Percentiles rank a stretch among this genome's conserved stretches.
Evolutionary conservation across 2,888 invertebrate genomes (phyloP).

Genomic region (Eudasyphora cyanicolor): DNA sequence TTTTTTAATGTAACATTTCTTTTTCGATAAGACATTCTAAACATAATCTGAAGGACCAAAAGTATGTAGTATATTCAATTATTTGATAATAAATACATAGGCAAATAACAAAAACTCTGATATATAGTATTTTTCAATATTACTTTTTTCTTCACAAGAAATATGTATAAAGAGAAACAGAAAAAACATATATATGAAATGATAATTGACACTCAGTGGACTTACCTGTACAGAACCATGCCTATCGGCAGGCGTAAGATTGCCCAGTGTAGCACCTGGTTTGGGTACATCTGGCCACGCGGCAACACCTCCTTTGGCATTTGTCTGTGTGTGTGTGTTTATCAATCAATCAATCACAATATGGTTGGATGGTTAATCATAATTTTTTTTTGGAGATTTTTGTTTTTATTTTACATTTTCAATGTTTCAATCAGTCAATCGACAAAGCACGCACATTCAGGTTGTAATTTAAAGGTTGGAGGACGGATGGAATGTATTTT

Average conservation of each 20-base stretch:
- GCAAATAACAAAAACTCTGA: constrained; percentile 1
- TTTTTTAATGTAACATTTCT: not conserved
- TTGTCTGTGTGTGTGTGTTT: constrained; percentile 76
- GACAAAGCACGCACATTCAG: constrained; percentile 13
- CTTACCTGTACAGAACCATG: constrained; percentile 98
- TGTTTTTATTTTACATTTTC: constrained; percentile 23
- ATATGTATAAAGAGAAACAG: constrained; percentile 3
- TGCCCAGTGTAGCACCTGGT: constrained; percentile 88
- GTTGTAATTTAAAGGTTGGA: not conserved
- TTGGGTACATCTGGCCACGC: constrained; percentile 94
- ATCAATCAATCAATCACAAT: constrained; percentile 10
- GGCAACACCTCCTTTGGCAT: constrained; percentile 87
- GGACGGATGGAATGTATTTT: constrained; percentile 24
- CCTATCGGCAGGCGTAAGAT: constrained; percentile 95
- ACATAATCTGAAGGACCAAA: not conserved
- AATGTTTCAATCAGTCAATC: constrained; percentile 2
- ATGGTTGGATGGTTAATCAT: constrained; percentile 7
- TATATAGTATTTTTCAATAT: not conserved
- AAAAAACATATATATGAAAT: not conserved
- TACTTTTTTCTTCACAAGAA: no score
- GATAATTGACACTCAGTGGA: constrained; percentile 69
- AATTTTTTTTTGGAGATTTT: not conserved
- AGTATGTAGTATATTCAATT: no score
- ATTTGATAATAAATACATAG: not conserved
- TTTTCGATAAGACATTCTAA: not conserved